Base-by-base conservation (phyloP, 1,140 invertebrate genomes). In the Limonius californicus region DNA sequence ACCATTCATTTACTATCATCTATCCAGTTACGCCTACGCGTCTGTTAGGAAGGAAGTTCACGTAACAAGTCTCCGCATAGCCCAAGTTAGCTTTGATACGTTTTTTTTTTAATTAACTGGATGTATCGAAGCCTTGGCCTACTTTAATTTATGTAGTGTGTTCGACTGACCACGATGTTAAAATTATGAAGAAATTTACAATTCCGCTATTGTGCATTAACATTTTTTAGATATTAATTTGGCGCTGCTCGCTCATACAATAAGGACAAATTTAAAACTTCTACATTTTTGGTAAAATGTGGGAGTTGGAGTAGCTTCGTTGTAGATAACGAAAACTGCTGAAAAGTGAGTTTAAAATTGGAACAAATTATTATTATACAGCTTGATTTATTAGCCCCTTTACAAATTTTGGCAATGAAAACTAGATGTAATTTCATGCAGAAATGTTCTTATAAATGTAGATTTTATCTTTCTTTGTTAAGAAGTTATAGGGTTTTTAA, bases 161-260 rank as follows among this genome's bases (percentile, higher is more conserved):
- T 45, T 45, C 43, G 43, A 45, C 43, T 45, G 43, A 45, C 43
- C 43, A 45, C 43, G 15, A 45, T 45, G 43, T 45, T 15, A 8
- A 7, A 45, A 45, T 45, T n/a, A 4, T 45, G 11, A 32, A 32
- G 4, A 32, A 32, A 32, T 45, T 45, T 45, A 45, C 12, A n/a
- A 45, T 45, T 15, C 43, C 15, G 7, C 43, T 45, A 45, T 45
- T 45, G 43, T 45, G 6, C 43, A 45, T 45, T 45, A 45, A 45
- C 43, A 45, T 4, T 18, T 45, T 45, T n/a, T n/a, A 14, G 6
- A 45, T 32, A 32, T 32, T 32, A 6, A 32, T 6, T 32, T n/a
- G n/a, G n/a, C 27, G 11, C 11, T 32, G 4, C 11, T 32, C 4
- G 4, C 11, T 6, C 4, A n/a, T 45, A 45, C 4, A 18, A 45